These are phyloP conservation scores for Trematocara stigmaticum DNA, from an alignment of 2,113 vertebrate genomes.

Conservation along the genomic window DNA sequence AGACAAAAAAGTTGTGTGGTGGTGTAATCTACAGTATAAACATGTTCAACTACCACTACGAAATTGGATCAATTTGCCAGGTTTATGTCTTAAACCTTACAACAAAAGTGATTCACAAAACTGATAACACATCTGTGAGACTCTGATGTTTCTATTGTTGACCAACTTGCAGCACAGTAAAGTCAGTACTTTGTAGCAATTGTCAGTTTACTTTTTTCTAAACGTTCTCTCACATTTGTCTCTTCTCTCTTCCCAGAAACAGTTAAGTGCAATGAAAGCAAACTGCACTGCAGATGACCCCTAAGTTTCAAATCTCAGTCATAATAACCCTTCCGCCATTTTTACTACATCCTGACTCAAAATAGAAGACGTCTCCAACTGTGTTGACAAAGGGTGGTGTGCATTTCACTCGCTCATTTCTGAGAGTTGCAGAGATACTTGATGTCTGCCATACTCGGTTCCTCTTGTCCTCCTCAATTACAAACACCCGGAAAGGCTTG, in stretches of 20 bases:
- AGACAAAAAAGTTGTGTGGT: not conserved
- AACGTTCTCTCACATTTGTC: not conserved
- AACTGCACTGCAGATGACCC: not conserved
- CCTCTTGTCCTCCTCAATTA: constrained; percentile 51
- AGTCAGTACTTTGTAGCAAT: not conserved
- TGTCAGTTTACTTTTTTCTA: not conserved
- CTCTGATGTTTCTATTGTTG: not conserved
- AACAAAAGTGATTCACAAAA: not conserved
- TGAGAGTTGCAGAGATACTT: constrained; percentile 30
- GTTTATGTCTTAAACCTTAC: not conserved
- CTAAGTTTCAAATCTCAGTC: constrained; percentile 32
- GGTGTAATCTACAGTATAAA: not conserved
- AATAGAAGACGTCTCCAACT: constrained; percentile 34
- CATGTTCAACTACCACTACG: not conserved
- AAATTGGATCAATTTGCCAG: not conserved
- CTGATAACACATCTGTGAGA: not conserved
- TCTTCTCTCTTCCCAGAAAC: not conserved
- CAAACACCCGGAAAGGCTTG: constrained; percentile 22
- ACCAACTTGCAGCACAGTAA: not conserved
- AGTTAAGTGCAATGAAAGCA: not conserved
- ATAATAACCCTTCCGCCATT: constrained; percentile 30
- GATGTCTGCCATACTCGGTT: constrained; percentile 32
- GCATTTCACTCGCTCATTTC: constrained; percentile 38
- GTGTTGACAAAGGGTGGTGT: constrained; percentile 27
- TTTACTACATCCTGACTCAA: constrained; percentile 29